Evolutionary conservation across 1,140 invertebrate genomes (phyloP), one percentile per base, ranked within the genome.

Genomic region (Phymastichus coffea): DNA sequence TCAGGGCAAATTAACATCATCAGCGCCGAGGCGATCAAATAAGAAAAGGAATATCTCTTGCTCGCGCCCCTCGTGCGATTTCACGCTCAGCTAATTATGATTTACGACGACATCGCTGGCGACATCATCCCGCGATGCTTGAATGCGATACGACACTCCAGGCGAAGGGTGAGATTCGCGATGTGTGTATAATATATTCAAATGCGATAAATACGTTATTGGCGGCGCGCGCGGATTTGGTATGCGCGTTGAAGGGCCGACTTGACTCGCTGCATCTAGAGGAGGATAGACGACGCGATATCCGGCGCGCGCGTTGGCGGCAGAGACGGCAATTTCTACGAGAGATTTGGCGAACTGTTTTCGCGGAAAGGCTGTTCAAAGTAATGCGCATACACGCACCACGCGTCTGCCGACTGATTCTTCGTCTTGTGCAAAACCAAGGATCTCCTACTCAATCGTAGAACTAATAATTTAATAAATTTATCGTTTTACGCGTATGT

Each of bases 201-300:
- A 77, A 78, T 77, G 71, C 70, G 72, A 74, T 71, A 71, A 74
- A 75, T 76, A 76, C n/a, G n/a, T 75, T 75, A 67, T 65, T 70
- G 64, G 68, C 64, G 62, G 70, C 69, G 22, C 4, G 23, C 41
- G 19, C 14, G 9, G n/a, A 46, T 56, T 47, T 47, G 19, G 43
- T 56, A 56, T 56, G 43, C 43, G 20, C 28, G 14, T 28, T 46
- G 52, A 46, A 44, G 15, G 14, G 14, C 10, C 25, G 28, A 44
- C 43, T 28, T 59, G 48, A 64, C 43, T 57, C 54, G 57, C 58
- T 56, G 53, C 63, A 65, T 57, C 55, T 40, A 52, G 55, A 51
- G 19, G 38, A n/a, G 26, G 33, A 57, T 25, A n/a, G n/a, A n/a
- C n/a, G n/a, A n/a, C n/a, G n/a, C n/a, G n/a, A n/a, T n/a, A n/a